Base-by-base conservation (phyloP, 2,113 vertebrate genomes). In the Spea bombifrons region DNA sequence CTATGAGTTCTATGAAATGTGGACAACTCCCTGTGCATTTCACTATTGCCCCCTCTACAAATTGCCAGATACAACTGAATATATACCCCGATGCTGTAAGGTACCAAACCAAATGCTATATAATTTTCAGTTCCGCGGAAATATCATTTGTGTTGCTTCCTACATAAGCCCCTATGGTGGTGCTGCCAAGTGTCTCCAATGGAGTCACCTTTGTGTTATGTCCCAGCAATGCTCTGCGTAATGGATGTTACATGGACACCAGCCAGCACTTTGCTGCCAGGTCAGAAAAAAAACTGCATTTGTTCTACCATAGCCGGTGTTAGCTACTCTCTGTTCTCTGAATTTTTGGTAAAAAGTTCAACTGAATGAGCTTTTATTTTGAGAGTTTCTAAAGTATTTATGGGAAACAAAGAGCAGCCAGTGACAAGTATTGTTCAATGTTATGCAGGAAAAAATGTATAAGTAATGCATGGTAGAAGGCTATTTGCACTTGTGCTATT, bases 171-270 rank as follows among this genome's bases (percentile, higher is more conserved):
- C 64, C 50, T 44, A 65, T 50, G 44, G 13, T 16, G 0, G 15
- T 16, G 9, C 45, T 79, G 55, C 48, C 45, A 66, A 59, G 12
- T 66, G 9, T 78, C 7, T 66, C 61, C 13, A 8, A 4, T 66
- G 3, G 48, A 67, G 77, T 68, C 70, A 80, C 77, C 63, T 73
- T 72, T 78, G 48, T 71, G 76, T 71, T 66, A 72, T 78, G 30
- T 66, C 76, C 76, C 48, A 47, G 47, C 30, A 72, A 59, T 73
- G 69, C 77, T 80, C 49, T 67, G 67, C 10, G 49, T 73, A 73
- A 73, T 80, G 52, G 52, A 80, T 80, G 71, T 67, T 57, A 67
- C 16, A 59, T 59, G 64, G 71, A 80, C 6, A 57, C 12, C 50
- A 73, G 77, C 77, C 64, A 73, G 63, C 8, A 43, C n/a, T 57